These are phyloP conservation scores for Neodiprion lecontei DNA, from an alignment of 1,140 invertebrate species.

Conservation along the genomic window DNA sequence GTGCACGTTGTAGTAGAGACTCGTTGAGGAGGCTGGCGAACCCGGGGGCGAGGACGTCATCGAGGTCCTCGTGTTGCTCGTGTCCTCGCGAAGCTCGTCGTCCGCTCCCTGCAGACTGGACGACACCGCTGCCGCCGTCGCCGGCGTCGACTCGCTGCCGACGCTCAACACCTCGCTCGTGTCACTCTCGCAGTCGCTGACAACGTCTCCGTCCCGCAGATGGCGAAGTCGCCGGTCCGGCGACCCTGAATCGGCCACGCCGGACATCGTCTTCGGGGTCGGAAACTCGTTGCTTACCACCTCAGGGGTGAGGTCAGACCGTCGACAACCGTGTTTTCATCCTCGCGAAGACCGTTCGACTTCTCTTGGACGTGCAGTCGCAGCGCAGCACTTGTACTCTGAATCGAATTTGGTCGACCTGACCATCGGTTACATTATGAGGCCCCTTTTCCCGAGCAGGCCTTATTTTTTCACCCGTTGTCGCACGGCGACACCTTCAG, in stretches of 20 bases:
- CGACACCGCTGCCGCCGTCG: slow-evolving; percentile 38
- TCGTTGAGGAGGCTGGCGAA: slow-evolving; percentile 46
- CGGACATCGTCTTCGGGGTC: slow-evolving; percentile 12
- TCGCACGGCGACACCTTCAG: background rate
- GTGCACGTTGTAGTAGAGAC: slow-evolving; percentile 34
- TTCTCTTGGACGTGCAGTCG: slow-evolving; percentile 18
- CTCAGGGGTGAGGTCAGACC: slow-evolving; percentile 27
- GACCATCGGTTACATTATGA: too few relatives aligned
- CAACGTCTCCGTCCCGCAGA: slow-evolving; percentile 11
- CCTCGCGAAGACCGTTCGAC: slow-evolving; percentile 32
- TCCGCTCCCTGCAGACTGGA: too few relatives aligned
- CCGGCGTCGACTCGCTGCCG: slow-evolving; percentile 65
- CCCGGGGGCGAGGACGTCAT: slow-evolving; percentile 19
- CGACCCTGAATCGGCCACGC: slow-evolving; percentile 20
- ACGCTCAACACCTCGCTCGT: slow-evolving; percentile 64
- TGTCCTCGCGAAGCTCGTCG: slow-evolving; percentile 42
- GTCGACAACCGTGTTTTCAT: slow-evolving; percentile 39
- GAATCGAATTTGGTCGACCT: background rate
- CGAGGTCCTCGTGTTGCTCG: slow-evolving; percentile 43
- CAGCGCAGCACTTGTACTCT: slow-evolving; percentile 25
- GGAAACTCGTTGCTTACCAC: slow-evolving; percentile 5
- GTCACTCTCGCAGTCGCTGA: slow-evolving; percentile 56
- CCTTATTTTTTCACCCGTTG: background rate
- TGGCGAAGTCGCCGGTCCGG: background rate
- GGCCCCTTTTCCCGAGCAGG: too few relatives aligned